Evolutionary conservation across 2,113 vertebrate species (phyloP).

Genomic region (Rattus rattus): DNA sequence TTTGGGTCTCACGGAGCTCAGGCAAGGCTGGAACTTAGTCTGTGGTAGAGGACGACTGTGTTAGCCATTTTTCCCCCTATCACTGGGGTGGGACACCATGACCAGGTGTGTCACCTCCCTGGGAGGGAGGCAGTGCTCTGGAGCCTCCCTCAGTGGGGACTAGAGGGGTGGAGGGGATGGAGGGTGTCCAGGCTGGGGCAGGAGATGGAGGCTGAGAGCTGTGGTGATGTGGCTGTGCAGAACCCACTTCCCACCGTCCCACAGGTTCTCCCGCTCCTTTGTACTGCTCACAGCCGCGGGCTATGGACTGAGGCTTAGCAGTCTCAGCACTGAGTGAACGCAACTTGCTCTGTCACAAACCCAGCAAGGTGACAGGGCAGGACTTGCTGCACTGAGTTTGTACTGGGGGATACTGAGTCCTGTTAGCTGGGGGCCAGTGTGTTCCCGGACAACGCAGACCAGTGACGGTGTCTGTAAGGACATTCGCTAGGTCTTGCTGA

Average conservation of each 20-base stretch:
- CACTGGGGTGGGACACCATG: neutral
- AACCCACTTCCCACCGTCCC: no score
- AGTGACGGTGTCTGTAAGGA: rapidly evolving
- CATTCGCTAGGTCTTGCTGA: no score
- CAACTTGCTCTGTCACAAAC: no score
- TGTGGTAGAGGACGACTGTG: neutral
- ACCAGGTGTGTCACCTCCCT: neutral
- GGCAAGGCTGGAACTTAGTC: neutral
- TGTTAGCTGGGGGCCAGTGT: neutral
- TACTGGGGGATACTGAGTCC: neutral
- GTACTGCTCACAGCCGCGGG: no score
- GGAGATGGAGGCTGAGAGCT: neutral
- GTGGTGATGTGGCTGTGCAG: neutral
- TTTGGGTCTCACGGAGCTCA: neutral
- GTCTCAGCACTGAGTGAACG: neutral
- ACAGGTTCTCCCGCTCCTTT: neutral
- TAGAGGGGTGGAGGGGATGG: neutral
- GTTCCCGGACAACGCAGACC: rapidly evolving
- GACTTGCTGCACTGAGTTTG: neutral
- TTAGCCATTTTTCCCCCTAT: neutral
- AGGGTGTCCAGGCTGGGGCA: neutral
- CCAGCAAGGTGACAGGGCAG: neutral
- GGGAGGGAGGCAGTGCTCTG: neutral
- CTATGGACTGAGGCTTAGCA: rapidly evolving
- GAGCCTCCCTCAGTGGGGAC: neutral